Evolutionary conservation across 2,113 vertebrate species (phyloP), one percentile per base, ranked within the genome.

Genomic region (Symphodus melops): DNA sequence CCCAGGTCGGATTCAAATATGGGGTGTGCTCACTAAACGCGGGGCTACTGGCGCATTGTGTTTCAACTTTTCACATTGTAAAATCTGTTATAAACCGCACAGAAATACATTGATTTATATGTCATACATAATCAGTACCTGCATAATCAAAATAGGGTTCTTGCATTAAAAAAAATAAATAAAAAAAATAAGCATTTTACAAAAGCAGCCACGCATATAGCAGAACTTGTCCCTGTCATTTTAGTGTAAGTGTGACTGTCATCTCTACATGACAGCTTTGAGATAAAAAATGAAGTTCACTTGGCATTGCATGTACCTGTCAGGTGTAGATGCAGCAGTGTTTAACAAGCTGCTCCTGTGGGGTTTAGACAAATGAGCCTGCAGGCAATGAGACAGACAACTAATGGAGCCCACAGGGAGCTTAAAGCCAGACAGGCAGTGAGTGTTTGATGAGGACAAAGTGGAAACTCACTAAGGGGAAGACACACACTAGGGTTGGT

Each of bases 361-460:
- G 86, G 91, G 61, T 21, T 11, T 8, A 48, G 75, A 70, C 87
- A 89, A 89, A 93, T 90, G 86, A 93, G 83, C 70, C 69, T 61
- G 54, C 67, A 90, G 82, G 91, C 89, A 86, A 68, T 16, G 14
- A 85, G 62, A 87, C 82, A 86, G 86, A 90, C 82, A 75, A 59
- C 89, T 91, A 94, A 93, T 92, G 77, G 88, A 89, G 63, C 77
- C 90, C 88, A 46, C 36, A 61, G 91, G 87, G 91, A 90, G 39
- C 74, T 49, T 58, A 63, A 9, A 77, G 81, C 69, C 81, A 91
- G 73, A 89, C 73, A 84, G 74, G 17, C 53, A 72, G 61, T 49
- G 62, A 81, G 68, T 60, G 60, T 63, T 71, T 78, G 83, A 86
- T 80, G 72, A 77, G 57, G 72, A 82, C 62, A 85, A 81, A 82